Base-by-base conservation (phyloP, 2,113 vertebrate species). In the Antechinus stuartii region DNA sequence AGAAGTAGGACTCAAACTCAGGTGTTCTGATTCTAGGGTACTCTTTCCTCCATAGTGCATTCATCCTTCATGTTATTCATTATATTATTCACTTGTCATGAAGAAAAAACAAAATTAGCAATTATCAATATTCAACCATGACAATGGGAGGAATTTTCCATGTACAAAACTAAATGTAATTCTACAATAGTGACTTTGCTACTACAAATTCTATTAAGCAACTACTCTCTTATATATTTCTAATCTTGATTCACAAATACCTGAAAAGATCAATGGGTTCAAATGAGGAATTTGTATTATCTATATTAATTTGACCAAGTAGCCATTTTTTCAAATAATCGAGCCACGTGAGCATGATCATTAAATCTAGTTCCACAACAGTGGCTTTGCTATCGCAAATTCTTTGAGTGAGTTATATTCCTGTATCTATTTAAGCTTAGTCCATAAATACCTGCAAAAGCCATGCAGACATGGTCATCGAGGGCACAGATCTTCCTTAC, bases 381-480 rank as follows among this genome's bases (percentile, higher is more conserved):
- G 68, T 76, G 68, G 19, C 19, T 84, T 84, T 84, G 35, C n/a
- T 42, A 84, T 22, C 2, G 16, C n/a, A 84, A 42, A 84, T 84
- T 84, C n/a, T 84, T 42, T 84, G n/a, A 84, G 3, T 42, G 7
- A 68, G 68, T 19, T 42, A 84, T 42, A 22, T 16, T 23, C 5
- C 22, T 84, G 35, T 84, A 84, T 7, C n/a, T 10, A 84, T 84
- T 84, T 35, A n/a, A 76, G 61, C 61, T 76, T 76, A 27, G 16
- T 61, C 30, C 2, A 0, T 26, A 84, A 92, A 53, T 98, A 99
- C 98, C 99, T 98, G 98, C 98, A 98, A 99, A 99, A 46, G 98
- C 98, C 99, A 99, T 99, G 98, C 98, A 99, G 95, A 99, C 99
- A 0, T 99, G 99, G 95, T 99, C 99, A 94, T 99, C 99, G n/a